phyloP scores from a whole-genome alignment of 2,113 vertebrate species.

The Chloropsis cyanopogon region DNA sequence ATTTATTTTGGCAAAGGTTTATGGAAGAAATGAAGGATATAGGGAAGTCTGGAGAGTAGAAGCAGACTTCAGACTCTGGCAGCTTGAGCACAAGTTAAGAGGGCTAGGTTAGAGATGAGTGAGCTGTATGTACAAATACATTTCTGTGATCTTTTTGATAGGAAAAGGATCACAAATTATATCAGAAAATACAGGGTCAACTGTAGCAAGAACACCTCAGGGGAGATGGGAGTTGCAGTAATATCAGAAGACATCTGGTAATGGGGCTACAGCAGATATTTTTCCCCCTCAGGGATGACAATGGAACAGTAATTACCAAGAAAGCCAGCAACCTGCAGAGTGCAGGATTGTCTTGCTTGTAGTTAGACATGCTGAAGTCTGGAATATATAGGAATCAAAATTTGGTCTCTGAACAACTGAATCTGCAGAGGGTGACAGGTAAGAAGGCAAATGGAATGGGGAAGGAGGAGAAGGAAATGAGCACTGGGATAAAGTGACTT shows the following conservation, averaged over 20 bases:
- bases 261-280: conserved; percentile 13
- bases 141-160: not conserved
- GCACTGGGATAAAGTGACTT: not conserved
- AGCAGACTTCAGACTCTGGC: not conserved
- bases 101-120: not conserved
- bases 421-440: not conserved
- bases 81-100: not conserved
- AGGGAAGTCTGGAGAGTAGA: not conserved
- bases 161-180: conserved; percentile 23
- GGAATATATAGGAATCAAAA: not conserved
- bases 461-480: not conserved
- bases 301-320: conserved; percentile 1
- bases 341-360: not conserved
- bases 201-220: not conserved
- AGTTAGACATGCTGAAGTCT: conserved; percentile 6
- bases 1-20: not conserved
- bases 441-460: not conserved
- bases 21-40: not conserved
- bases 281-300: not conserved
- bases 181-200: conserved; percentile 32
- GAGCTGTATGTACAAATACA: not conserved
- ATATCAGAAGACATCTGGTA: conserved; percentile 32
- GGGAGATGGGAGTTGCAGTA: not conserved
- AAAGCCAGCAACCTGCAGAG: not conserved
- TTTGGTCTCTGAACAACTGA: not conserved